Evolutionary conservation across 2,888 invertebrate species (phyloP).

Genomic region (Periphyllus acericola): DNA sequence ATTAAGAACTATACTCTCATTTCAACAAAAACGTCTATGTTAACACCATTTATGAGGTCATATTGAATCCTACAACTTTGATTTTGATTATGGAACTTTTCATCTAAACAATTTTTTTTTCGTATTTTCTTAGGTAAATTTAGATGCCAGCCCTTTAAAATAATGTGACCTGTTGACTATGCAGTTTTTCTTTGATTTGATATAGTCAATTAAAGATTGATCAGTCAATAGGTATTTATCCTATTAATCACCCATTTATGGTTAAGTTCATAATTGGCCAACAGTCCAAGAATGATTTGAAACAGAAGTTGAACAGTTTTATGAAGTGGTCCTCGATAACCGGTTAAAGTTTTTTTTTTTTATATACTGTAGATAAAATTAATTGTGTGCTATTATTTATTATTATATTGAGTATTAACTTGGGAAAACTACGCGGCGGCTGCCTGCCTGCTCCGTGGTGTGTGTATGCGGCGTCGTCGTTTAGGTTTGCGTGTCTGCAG

Average conservation of each 20-base stretch:
- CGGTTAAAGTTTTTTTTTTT: not conserved
- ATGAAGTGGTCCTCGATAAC: not conserved
- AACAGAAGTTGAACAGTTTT: not conserved
- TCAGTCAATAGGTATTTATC: not conserved
- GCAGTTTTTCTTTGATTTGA: too few relatives aligned
- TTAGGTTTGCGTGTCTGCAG: conserved; percentile 47
- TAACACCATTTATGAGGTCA: too few relatives aligned
- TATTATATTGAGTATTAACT: not conserved
- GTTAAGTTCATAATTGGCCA: not conserved
- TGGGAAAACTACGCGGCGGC: not conserved
- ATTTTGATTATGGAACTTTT: too few relatives aligned
- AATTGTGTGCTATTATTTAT: not conserved
- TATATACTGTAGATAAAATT: not conserved
- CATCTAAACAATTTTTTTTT: too few relatives aligned
- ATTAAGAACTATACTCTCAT: too few relatives aligned
- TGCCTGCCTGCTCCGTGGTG: not conserved
- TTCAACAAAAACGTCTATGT: too few relatives aligned
- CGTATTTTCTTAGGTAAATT: too few relatives aligned
- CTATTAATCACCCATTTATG: not conserved
- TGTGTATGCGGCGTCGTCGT: not conserved
- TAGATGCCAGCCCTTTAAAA: too few relatives aligned
- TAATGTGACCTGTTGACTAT: too few relatives aligned
- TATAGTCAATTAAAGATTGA: not conserved
- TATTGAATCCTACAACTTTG: too few relatives aligned
- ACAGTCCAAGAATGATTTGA: not conserved